A percentile compares a stretch with the other conserved stretches of the same genome.
These are phyloP conservation scores for Acleris literana DNA, from an alignment of 2,888 invertebrate genomes.

Conservation along the genomic window DNA sequence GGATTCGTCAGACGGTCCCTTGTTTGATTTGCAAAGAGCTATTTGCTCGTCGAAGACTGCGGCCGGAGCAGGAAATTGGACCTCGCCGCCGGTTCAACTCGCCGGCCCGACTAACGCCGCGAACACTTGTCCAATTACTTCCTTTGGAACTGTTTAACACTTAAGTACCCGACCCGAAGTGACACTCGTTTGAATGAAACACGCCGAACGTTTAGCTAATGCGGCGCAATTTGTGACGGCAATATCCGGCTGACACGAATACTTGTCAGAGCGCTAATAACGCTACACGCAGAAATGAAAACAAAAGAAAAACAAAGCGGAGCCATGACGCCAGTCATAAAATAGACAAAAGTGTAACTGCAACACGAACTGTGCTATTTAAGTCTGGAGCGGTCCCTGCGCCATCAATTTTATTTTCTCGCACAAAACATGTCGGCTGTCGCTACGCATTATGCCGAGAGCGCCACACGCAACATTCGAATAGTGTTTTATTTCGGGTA, in stretches of 20 bases:
- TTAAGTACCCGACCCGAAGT: constrained; percentile 52
- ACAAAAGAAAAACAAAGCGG: constrained; percentile 52
- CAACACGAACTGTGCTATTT: constrained; percentile 78
- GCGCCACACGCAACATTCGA: constrained; percentile 79
- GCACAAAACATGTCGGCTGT: constrained; percentile 82
- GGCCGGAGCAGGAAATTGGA: constrained; percentile 76
- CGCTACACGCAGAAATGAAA: constrained; percentile 68
- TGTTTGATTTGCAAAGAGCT: constrained; percentile 83
- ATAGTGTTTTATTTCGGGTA: constrained; percentile 79
- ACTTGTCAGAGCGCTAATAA: constrained; percentile 71
- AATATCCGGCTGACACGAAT: constrained; percentile 69
- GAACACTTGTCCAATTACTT: constrained; percentile 78
- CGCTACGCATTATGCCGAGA: constrained; percentile 77
- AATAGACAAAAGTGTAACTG: constrained; percentile 80
- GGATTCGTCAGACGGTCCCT: constrained; percentile 76
- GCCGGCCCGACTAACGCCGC: constrained; percentile 42
- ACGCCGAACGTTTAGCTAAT: constrained; percentile 48
- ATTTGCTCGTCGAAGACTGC: constrained; percentile 76
- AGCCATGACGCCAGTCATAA: constrained; percentile 73
- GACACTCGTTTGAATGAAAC: constrained; percentile 64
- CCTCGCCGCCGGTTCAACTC: constrained; percentile 58
- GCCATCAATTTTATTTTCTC: constrained; percentile 83
- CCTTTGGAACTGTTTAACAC: constrained; percentile 56
- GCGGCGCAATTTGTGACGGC: constrained; percentile 61
- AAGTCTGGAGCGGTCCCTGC: constrained; percentile 72